These are phyloP conservation scores for Ophion ellenae DNA, from an alignment of 2,888 invertebrate genomes.

Conservation along the genomic window DNA sequence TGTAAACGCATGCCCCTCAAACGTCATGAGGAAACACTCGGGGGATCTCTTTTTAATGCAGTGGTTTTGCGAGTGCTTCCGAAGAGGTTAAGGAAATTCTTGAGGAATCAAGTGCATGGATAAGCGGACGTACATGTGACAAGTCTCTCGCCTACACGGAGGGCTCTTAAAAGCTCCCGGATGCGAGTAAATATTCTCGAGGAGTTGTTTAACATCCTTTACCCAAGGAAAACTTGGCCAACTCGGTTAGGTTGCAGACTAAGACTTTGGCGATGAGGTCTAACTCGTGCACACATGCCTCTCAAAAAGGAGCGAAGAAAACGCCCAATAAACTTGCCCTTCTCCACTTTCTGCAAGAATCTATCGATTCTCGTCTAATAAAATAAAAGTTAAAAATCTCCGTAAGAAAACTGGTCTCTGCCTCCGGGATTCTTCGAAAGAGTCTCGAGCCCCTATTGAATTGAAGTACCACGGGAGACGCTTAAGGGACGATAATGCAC, in stretches of 20 bases:
- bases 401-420: neutral
- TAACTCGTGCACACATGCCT: neutral
- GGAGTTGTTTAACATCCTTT: slow-evolving; percentile 27
- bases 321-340: slow-evolving; percentile 37
- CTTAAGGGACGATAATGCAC: too few species aligned
- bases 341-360: slow-evolving; percentile 10
- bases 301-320: neutral
- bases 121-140: slow-evolving; percentile 13
- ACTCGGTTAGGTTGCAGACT: slow-evolving; percentile 30
- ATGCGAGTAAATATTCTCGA: slow-evolving; percentile 39
- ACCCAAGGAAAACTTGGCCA: slow-evolving; percentile 35
- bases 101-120: neutral
- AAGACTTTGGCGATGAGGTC: slow-evolving; percentile 19
- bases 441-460: slow-evolving; percentile 2
- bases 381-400: slow-evolving; percentile 18
- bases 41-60: too few species aligned
- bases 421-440: neutral
- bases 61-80: neutral
- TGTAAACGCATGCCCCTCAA: too few species aligned
- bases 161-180: neutral
- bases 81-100: neutral
- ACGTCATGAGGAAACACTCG: too few species aligned
- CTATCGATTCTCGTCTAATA: slow-evolving; percentile 41
- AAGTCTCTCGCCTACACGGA: neutral
- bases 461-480: neutral